Conservation (phyloP, 2,113 vertebrate species). For the Corythoichthys haematopterus region DNA sequence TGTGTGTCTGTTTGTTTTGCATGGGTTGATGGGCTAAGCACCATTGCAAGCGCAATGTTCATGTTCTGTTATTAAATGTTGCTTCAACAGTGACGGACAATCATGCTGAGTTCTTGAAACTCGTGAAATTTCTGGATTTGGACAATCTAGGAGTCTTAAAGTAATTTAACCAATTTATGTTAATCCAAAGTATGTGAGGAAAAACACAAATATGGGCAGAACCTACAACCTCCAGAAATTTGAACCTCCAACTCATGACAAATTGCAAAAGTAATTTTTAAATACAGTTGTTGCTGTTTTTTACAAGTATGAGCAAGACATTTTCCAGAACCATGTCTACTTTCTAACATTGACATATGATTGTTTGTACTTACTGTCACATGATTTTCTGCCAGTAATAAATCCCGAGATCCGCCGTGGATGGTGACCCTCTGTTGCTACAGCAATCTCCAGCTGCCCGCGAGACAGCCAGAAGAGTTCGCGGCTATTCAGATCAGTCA, state of each 20-base stretch:
- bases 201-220: neutral
- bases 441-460: conserved; percentile 82
- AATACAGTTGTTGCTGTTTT: neutral
- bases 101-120: conserved; percentile 32
- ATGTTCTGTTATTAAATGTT: conserved; percentile 24
- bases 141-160: no score
- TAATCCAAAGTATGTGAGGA: neutral
- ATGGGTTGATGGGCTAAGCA: neutral
- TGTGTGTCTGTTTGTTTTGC: conserved; percentile 5
- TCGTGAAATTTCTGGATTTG: neutral
- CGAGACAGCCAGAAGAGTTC: conserved; percentile 90
- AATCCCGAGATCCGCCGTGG: conserved; percentile 76
- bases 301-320: neutral
- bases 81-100: conserved; percentile 29
- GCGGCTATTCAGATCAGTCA: conserved; percentile 79
- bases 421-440: conserved; percentile 71
- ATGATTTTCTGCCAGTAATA: conserved; percentile 84
- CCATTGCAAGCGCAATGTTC: conserved; percentile 7
- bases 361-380: conserved; percentile 83
- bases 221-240: neutral
- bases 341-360: neutral
- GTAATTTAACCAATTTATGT: no score
- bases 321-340: neutral
- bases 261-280: no score
- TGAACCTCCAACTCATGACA: no score